Base-by-base conservation (phyloP, 2,113 vertebrate species). In the Melanocharis versteri region DNA sequence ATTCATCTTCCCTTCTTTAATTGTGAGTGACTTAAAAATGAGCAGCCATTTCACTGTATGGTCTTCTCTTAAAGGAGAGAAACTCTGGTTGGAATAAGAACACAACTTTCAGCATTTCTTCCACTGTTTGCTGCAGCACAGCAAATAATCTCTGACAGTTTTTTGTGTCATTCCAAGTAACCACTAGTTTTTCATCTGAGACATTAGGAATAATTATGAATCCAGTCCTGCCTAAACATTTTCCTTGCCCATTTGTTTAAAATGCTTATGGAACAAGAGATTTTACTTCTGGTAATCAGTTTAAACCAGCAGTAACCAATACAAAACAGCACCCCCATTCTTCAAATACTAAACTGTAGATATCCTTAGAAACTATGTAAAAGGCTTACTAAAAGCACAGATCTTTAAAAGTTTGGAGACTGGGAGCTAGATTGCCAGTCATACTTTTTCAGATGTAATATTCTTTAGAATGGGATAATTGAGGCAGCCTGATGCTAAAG, bases 91-190 rank as follows among this genome's bases (percentile, higher is more conserved):
- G 77, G 61, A 66, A 48, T 73, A 91, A 77, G 57, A 77, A 76
- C 83, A 35, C 0, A 0, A 23, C 78, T 64, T 87, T 62, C 80
- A 94, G 68, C 72, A 64, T 45, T 93, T 96, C 80, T 93, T 91
- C n/a, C 20, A 53, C 26, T 23, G 26, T 91, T 91, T 81, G 42
- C 47, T 90, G 57, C 83, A 91, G 61, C 89, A 86, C 62, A 53
- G 30, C 33, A 87, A 84, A 80, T 87, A 69, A 65, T 84, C 75
- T 96, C 82, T 79, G 83, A 77, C 30, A 69, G 31, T 62, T 83
- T 83, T 93, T 12, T n/a, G 37, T 94, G 76, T 85, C 56, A 15
- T 94, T 94, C 91, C 90, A 93, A 92, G 90, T 92, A 94, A 83
- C 68, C 22, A 50, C 22, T 84, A 71, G 19, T 79, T 94, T 96